Conservation (phyloP, 1,140 invertebrate species). For the Popillia japonica region DNA sequence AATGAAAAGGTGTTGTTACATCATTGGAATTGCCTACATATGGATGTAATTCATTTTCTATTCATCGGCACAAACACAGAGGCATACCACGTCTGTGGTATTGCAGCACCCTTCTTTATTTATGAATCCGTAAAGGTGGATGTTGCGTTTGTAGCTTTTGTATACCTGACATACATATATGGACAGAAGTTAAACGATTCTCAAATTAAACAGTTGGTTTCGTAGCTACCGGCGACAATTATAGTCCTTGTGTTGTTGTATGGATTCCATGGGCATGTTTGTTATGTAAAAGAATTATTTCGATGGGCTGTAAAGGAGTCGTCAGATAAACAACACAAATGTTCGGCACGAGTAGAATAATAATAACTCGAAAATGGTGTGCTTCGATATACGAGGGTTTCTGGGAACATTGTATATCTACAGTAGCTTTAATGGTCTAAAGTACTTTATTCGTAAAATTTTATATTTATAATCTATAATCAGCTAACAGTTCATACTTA, state of each 20-base stretch:
- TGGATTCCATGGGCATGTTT: not conserved
- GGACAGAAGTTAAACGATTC: not conserved
- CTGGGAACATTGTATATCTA: too few species aligned
- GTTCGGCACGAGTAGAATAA: not conserved
- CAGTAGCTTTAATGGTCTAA: too few species aligned
- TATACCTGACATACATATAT: not conserved
- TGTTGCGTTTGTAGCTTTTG: not conserved
- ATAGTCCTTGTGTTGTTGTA: not conserved
- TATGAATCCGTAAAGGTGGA: not conserved
- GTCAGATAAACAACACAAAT: not conserved
- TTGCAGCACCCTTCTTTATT: not conserved
- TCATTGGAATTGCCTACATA: not conserved
- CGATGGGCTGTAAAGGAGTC: not conserved
- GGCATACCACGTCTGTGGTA: not conserved
- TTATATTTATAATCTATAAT: too few species aligned
- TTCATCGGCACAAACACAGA: not conserved
- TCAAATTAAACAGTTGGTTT: not conserved
- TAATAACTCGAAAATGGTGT: too few species aligned
- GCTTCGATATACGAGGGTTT: too few species aligned
- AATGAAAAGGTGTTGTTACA: constrained; percentile 32
- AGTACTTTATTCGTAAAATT: too few species aligned
- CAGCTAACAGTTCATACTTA: too few species aligned
- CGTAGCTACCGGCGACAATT: not conserved
- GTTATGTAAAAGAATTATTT: constrained; percentile 8
- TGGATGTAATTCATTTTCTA: not conserved